Conservation (phyloP, 30 jellyfish, hydroid and myxozoan genomes). For the Aurelia coerulea region DNA sequence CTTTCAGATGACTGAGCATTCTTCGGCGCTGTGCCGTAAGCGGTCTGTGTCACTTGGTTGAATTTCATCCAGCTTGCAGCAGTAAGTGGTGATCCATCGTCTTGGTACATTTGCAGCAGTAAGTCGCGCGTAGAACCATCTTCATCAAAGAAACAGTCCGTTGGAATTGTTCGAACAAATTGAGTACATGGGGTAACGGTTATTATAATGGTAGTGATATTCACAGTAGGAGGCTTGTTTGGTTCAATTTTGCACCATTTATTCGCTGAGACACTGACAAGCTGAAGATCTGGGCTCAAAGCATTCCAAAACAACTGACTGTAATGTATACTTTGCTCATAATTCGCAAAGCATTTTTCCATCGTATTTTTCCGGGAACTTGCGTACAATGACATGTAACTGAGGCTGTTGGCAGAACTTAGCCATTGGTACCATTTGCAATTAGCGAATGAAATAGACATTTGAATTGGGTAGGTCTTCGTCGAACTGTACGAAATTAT, state of each 20-base stretch:
- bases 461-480: slow-evolving; percentile 6
- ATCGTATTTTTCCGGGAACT: slow-evolving; percentile 14
- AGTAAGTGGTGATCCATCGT: slow-evolving; percentile 50
- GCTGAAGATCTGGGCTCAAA: slow-evolving; percentile 27
- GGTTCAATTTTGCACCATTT: slow-evolving; percentile 69
- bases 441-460: slow-evolving; percentile 47
- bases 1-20: slow-evolving; percentile 31
- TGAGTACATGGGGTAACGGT: slow-evolving; percentile 74
- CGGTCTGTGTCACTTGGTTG: slow-evolving; percentile 51
- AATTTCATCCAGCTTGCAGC: slow-evolving; percentile 79
- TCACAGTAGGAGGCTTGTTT: slow-evolving; percentile 72
- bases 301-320: slow-evolving; percentile 22
- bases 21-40: slow-evolving; percentile 52
- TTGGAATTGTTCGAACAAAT: slow-evolving; percentile 63
- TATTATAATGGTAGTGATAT: neutral
- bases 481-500: slow-evolving; percentile 54
- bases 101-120: slow-evolving; percentile 44
- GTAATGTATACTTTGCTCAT: neutral
- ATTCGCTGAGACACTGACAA: slow-evolving; percentile 31
- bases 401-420: neutral
- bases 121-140: slow-evolving; percentile 77
- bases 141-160: slow-evolving; percentile 63
- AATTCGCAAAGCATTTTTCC: slow-evolving; percentile 11
- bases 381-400: slow-evolving; percentile 7
- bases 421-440: slow-evolving; percentile 64